These are phyloP conservation scores for Tribolium castaneum DNA, from an alignment of 1,140 invertebrate species.

Conservation along the genomic window DNA sequence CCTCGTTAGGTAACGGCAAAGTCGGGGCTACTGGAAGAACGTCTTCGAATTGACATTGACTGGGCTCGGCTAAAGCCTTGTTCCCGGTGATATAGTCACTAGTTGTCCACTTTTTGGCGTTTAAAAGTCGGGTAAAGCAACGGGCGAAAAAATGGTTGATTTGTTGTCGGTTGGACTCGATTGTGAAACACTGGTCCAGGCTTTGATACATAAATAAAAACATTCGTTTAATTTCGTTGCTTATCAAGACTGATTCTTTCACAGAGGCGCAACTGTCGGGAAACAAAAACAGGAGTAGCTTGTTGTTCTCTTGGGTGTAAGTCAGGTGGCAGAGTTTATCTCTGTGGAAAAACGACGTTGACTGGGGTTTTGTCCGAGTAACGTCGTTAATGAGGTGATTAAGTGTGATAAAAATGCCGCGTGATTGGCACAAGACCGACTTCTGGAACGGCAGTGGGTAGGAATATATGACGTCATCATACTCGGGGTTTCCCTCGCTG, in stretches of 20 bases:
- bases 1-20: constrained; percentile 78
- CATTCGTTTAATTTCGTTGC: constrained; percentile 65
- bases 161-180: constrained; percentile 60
- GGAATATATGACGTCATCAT: constrained; percentile 74
- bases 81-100: constrained; percentile 32
- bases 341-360: constrained; percentile 69
- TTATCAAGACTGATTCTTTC: constrained; percentile 66
- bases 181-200: constrained; percentile 66
- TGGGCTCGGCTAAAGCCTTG: not conserved
- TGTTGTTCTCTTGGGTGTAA: constrained; percentile 66
- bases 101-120: constrained; percentile 57
- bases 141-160: constrained; percentile 70
- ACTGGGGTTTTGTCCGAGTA: constrained; percentile 68
- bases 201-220: constrained; percentile 68
- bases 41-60: constrained; percentile 59
- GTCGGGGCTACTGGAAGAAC: constrained; percentile 66
- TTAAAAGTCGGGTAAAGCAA: constrained; percentile 66
- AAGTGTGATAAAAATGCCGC: constrained; percentile 76
- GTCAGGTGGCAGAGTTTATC: constrained; percentile 69
- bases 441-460: constrained; percentile 73
- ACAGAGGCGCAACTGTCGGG: constrained; percentile 66
- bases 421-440: constrained; percentile 69
- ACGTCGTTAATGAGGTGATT: constrained; percentile 75
- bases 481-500: constrained; percentile 71
- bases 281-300: constrained; percentile 67